These are phyloP conservation scores for Mizuhopecten yessoensis DNA, from an alignment of 1,140 invertebrate genomes.

Conservation along the genomic window DNA sequence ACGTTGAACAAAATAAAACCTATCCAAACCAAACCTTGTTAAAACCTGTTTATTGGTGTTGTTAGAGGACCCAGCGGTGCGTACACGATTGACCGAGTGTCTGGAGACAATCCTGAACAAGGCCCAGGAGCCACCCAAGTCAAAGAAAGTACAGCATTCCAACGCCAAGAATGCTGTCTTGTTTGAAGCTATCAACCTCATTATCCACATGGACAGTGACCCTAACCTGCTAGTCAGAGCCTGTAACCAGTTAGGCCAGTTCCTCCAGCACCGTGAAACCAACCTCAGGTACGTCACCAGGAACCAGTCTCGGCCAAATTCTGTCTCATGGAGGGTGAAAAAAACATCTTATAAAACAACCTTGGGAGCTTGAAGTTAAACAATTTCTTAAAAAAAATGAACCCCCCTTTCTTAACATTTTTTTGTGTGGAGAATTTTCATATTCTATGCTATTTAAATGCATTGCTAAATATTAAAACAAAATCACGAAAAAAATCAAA, in stretches of 20 bases:
- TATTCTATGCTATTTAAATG: too few relatives aligned
- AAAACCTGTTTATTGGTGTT: conserved; percentile 18
- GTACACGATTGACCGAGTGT: conserved; percentile 98
- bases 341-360: too few relatives aligned
- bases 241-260: conserved; percentile 99
- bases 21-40: too few relatives aligned
- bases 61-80: conserved; percentile 95
- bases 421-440: too few relatives aligned
- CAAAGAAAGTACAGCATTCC: conserved; percentile 99
- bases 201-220: conserved; percentile 99
- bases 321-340: too few relatives aligned
- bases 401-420: too few relatives aligned
- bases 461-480: too few relatives aligned
- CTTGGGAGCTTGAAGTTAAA: too few relatives aligned
- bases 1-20: too few relatives aligned
- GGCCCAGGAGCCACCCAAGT: conserved; percentile 99
- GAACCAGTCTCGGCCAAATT: too few relatives aligned
- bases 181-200: conserved; percentile 99
- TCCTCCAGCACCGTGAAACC: conserved; percentile 98
- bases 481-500: too few relatives aligned
- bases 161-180: conserved; percentile 99
- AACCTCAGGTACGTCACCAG: conserved; percentile 90
- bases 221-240: conserved; percentile 98
- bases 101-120: conserved; percentile 99
- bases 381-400: too few relatives aligned